These are phyloP conservation scores for Atrina japonica DNA, from an alignment of 2,888 invertebrate species.

Conservation along the genomic window DNA sequence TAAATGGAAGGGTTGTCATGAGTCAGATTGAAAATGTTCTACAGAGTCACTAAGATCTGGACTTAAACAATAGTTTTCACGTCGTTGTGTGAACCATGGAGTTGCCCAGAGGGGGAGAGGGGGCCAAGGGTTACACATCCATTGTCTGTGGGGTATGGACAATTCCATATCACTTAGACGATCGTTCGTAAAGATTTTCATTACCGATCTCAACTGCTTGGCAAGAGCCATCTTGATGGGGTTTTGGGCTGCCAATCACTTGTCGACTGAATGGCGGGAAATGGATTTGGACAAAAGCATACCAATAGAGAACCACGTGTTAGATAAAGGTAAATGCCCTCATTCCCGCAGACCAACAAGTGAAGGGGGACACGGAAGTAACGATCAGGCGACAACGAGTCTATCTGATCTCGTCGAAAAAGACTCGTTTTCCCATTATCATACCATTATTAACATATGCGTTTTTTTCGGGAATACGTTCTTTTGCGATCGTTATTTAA, in stretches of 20 bases:
- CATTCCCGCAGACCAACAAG: constrained; percentile 10
- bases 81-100: constrained; percentile 37
- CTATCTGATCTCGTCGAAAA: constrained; percentile 29
- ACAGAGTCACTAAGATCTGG: constrained; percentile 40
- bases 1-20: too few species aligned
- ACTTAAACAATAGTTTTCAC: constrained; percentile 27
- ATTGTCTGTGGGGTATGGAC: constrained; percentile 2
- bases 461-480: constrained; percentile 31
- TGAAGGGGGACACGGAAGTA: background rate
- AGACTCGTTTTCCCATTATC: constrained; percentile 22
- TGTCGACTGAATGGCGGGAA: constrained; percentile 23
- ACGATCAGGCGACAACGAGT: constrained; percentile 22
- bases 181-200: constrained; percentile 25
- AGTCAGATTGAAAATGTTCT: too few species aligned
- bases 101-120: constrained; percentile 28
- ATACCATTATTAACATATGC: constrained; percentile 27
- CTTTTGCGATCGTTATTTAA: constrained; percentile 26
- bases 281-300: constrained; percentile 11
- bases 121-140: constrained; percentile 12
- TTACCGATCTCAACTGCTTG: constrained; percentile 23
- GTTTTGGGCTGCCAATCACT: constrained; percentile 12
- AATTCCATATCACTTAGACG: constrained; percentile 27
- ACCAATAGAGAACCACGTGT: constrained; percentile 13
- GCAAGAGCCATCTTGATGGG: constrained; percentile 28
- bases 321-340: constrained; percentile 19